Evolutionary conservation across 2,888 invertebrate genomes (phyloP).

Genomic region (Argynnis bischoffii): DNA sequence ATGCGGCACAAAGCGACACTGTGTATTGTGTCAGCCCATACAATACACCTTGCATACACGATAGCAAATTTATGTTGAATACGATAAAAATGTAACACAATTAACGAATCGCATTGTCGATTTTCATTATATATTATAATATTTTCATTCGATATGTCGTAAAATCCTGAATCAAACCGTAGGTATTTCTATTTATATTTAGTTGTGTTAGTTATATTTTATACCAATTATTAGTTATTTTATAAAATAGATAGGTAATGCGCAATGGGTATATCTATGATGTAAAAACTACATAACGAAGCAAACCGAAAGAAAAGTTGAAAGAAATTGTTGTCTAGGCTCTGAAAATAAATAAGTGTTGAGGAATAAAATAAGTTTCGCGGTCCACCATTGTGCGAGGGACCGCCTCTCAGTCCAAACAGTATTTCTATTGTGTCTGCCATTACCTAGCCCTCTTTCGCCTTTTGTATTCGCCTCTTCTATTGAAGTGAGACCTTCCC

Average conservation of each 20-base stretch:
- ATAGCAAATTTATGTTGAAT: slow-evolving; percentile 52
- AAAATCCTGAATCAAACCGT: too few relatives aligned
- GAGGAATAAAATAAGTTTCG: slow-evolving; percentile 76
- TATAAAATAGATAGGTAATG: neutral
- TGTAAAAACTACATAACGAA: slow-evolving; percentile 35
- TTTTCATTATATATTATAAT: too few relatives aligned
- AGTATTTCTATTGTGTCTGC: slow-evolving; percentile 79
- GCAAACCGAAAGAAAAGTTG: slow-evolving; percentile 54
- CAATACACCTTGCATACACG: slow-evolving; percentile 78
- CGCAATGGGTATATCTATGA: slow-evolving; percentile 1
- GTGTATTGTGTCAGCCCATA: slow-evolving; percentile 75
- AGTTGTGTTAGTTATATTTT: too few relatives aligned
- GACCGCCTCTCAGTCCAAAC: slow-evolving; percentile 75
- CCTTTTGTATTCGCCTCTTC: slow-evolving; percentile 77
- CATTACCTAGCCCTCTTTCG: slow-evolving; percentile 81
- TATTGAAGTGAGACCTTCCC: slow-evolving; percentile 79
- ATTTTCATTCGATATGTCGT: too few relatives aligned
- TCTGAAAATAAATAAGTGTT: slow-evolving; percentile 72
- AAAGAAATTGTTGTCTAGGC: slow-evolving; percentile 49
- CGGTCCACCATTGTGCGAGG: slow-evolving; percentile 70
- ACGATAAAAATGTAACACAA: slow-evolving; percentile 56
- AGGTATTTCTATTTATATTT: too few relatives aligned
- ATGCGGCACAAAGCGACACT: slow-evolving; percentile 75
- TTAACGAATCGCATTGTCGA: slow-evolving; percentile 40
- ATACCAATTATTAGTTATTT: too few relatives aligned